phyloP scores from a whole-genome alignment of 2,113 vertebrate species.

The Catharus bicknelli region DNA sequence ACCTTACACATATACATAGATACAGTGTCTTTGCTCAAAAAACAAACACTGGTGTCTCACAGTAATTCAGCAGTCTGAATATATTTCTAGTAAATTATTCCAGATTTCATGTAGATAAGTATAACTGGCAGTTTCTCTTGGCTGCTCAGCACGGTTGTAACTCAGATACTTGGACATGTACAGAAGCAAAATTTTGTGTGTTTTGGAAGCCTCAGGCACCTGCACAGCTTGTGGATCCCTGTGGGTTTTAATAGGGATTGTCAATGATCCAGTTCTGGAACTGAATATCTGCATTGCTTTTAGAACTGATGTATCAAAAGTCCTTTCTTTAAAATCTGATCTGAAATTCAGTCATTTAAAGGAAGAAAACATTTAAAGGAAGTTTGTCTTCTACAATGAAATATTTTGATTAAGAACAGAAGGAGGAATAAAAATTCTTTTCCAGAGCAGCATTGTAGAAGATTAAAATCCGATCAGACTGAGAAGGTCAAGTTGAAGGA shows the following conservation, averaged over 20 bases:
- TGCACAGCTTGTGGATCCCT: neutral
- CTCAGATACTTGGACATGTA: neutral
- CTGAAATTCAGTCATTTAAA: neutral
- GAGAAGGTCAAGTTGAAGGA: neutral
- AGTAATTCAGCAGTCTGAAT: neutral
- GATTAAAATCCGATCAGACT: neutral
- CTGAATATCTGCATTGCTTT: neutral
- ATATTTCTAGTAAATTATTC: neutral
- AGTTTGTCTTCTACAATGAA: neutral
- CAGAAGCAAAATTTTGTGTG: neutral
- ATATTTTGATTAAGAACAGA: neutral
- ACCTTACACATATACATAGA: neutral
- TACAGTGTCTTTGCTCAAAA: neutral
- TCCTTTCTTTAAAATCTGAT: neutral
- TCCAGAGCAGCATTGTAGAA: neutral
- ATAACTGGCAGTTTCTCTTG: neutral
- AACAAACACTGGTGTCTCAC: neutral
- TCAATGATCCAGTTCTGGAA: neutral
- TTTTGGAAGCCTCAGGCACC: neutral
- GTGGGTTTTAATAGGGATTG: neutral
- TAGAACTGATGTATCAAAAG: neutral
- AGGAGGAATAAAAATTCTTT: neutral
- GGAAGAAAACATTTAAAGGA: neutral
- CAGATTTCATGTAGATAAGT: neutral
- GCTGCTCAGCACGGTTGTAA: neutral